Base-by-base conservation (phyloP, 2,888 invertebrate species). In the Troides aeacus region DNA sequence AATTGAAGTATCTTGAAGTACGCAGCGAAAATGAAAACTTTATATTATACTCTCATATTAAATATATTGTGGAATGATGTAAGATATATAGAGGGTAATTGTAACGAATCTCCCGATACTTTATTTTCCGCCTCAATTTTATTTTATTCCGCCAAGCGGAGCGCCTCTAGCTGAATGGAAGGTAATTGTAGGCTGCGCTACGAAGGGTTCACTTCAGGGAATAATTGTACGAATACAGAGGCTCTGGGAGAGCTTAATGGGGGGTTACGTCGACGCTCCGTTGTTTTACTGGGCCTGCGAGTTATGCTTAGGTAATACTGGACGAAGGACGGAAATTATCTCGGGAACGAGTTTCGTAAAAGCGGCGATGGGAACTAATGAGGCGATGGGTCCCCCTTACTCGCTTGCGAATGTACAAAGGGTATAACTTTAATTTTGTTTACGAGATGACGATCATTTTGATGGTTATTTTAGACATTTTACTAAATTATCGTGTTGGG, bases 211-310 rank as follows among this genome's bases (percentile, higher is more conserved):
- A 85, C 91, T 90, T 87, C 83, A 79, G 90, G 89, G 90, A 92
- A 90, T 92, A 92, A 92, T 91, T 91, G 89, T 87, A 79, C 82
- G 86, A 88, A 90, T 86, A 86, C 88, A 84, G 90, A 84, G 86
- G 88, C 89, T 88, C 81, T 79, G 90, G 89, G 90, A 90, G 85
- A 86, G 84, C 89, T 91, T 91, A 91, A 91, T 91, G 87, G 86
- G 85, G 86, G 89, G 89, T 87, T 83, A 86, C 84, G 84, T 82
- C 81, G 85, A 81, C 79, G 77, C 72, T 74, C 77, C 83, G 79
- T 79, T 82, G 79, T 85, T 88, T 87, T 83, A 85, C 86, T 78
- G 84, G 81, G 86, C 80, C 83, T 66, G 70, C 81, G 82, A 82
- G 83, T 86, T 86, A 84, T 84, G 81, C 86, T 83, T 76, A 77